Conservation (phyloP, 1,140 invertebrate genomes). For the Apis florea region DNA sequence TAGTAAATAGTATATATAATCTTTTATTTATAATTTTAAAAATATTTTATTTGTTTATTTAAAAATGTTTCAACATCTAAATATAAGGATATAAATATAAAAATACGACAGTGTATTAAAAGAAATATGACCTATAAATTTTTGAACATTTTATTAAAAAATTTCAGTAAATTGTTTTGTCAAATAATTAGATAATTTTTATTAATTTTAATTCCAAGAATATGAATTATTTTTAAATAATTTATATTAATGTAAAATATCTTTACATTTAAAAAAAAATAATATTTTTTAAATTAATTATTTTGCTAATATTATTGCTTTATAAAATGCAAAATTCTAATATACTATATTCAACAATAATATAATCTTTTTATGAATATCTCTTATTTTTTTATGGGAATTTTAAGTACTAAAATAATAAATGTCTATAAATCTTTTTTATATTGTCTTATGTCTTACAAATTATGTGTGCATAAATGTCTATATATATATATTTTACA, state of each 20-base stretch:
- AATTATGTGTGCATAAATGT: constrained; percentile 58
- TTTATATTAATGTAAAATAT: neutral
- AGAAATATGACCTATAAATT: neutral
- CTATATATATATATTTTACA: constrained; percentile 40
- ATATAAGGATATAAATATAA: constrained; percentile 26
- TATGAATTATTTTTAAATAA: neutral
- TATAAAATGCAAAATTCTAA: constrained; percentile 17
- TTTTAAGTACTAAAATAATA: constrained; percentile 35
- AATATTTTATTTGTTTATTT: constrained; percentile 21
- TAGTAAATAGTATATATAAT: neutral
- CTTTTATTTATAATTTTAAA: neutral
- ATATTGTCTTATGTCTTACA: constrained; percentile 65
- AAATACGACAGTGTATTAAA: constrained; percentile 13
- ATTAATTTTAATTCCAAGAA: neutral
- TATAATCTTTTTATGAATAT: constrained; percentile 2
- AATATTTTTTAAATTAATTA: neutral
- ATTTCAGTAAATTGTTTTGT: neutral
- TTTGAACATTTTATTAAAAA: neutral
- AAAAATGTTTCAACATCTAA: constrained; percentile 5
- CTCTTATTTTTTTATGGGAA: neutral
- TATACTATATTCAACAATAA: constrained; percentile 7
- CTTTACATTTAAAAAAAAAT: neutral
- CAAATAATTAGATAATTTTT: neutral
- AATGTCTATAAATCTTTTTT: constrained; percentile 35
- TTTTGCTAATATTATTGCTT: constrained; percentile 10